Conservation (phyloP, 2,888 invertebrate species). For the Drosophila monieri region DNA sequence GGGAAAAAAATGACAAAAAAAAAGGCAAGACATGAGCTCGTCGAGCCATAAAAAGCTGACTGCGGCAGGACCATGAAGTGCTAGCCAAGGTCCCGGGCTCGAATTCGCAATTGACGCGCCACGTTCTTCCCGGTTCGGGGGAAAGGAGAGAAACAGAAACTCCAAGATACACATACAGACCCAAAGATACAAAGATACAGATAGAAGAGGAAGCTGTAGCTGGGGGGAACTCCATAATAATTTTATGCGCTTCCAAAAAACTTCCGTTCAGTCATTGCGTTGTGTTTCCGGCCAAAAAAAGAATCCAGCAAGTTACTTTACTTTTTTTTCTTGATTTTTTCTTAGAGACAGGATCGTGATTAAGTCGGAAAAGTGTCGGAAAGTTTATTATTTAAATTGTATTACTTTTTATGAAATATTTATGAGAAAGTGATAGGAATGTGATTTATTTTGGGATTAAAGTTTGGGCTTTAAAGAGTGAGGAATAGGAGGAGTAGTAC, state of each 20-base stretch:
- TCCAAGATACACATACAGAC: conserved; percentile 8
- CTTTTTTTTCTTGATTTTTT: no score
- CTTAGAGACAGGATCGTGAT: conserved; percentile 23
- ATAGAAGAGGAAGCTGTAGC: background rate
- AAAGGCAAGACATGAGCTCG: conserved; percentile 23
- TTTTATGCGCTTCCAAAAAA: conserved; percentile 52
- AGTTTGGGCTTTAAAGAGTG: no score
- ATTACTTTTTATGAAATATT: background rate
- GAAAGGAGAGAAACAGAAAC: conserved; percentile 11
- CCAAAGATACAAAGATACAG: conserved; percentile 16
- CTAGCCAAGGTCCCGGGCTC: conserved; percentile 48
- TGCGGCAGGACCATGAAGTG: conserved; percentile 66
- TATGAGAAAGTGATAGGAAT: background rate
- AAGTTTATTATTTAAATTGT: background rate
- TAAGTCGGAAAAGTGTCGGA: background rate
- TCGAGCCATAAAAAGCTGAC: conserved; percentile 68
- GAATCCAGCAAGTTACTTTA: conserved; percentile 42
- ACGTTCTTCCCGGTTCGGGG: conserved; percentile 37
- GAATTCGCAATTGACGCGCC: conserved; percentile 70
- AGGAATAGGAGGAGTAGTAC: no score
- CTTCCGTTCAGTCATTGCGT: conserved; percentile 53
- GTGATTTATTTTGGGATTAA: no score
- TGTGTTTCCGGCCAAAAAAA: conserved; percentile 55
- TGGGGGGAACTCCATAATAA: conserved; percentile 78
- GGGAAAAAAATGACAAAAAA: background rate